Evolutionary conservation across 2,797 vertebrate species (phyloP).

Genomic region (Enteromius fasciolatus): DNA sequence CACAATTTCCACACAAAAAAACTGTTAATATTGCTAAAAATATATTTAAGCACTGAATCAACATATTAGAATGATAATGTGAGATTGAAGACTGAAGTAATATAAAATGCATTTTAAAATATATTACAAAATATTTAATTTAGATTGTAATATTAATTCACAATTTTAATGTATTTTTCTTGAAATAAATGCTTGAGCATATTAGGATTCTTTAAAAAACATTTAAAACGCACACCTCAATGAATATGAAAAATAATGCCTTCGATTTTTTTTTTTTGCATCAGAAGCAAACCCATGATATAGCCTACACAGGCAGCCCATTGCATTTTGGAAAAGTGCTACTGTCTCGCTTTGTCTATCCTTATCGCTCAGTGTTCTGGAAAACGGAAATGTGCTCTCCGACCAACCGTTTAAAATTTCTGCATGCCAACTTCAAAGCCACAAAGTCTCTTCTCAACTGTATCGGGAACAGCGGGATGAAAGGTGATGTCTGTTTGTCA

Average conservation of each 20-base stretch:
- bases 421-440: slow-evolving; percentile 19
- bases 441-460: background rate
- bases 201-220: background rate
- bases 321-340: background rate
- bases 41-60: background rate
- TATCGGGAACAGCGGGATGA: background rate
- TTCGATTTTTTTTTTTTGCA: background rate
- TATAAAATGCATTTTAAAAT: background rate
- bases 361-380: background rate
- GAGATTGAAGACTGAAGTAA: background rate
- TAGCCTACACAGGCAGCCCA: background rate
- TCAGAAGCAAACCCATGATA: background rate
- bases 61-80: background rate
- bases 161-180: background rate
- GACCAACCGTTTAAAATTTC: slow-evolving; percentile 23
- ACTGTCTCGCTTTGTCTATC: background rate
- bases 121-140: background rate
- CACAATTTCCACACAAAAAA: background rate
- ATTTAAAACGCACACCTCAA: background rate
- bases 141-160: background rate
- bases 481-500: slow-evolving; percentile 10
- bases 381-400: slow-evolving; percentile 19
- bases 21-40: background rate
- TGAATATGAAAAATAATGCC: background rate
- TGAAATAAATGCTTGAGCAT: background rate